Conservation (phyloP, 2,797 vertebrate species). For the Dallia pectoralis region DNA sequence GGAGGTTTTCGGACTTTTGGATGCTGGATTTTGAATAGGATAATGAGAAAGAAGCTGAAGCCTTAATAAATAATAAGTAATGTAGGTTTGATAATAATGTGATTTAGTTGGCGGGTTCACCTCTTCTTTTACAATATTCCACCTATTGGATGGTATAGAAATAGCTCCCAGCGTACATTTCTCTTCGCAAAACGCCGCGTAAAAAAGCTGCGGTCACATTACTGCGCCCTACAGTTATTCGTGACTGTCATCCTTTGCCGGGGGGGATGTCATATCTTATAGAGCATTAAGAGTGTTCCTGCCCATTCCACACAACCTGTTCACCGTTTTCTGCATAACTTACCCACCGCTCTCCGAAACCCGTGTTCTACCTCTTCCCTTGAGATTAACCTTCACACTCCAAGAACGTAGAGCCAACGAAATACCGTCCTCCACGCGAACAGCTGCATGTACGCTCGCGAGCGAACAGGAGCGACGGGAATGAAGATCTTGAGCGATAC, state of each 20-base stretch:
- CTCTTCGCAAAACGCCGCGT: not conserved
- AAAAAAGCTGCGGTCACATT: not conserved
- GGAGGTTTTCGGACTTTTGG: too few relatives aligned
- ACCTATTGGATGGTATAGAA: not conserved
- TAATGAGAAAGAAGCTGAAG: too few relatives aligned
- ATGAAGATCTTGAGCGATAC: conserved; percentile 36
- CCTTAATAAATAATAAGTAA: not conserved
- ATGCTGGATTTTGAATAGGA: too few relatives aligned
- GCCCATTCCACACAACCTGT: conserved; percentile 8
- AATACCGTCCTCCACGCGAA: not conserved
- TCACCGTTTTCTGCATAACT: conserved; percentile 11
- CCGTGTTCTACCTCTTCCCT: conserved; percentile 20
- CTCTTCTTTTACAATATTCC: not conserved
- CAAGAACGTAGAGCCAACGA: conserved; percentile 1
- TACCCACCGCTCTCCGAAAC: conserved; percentile 7
- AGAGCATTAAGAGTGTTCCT: conserved; percentile 9
- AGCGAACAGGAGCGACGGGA: conserved; percentile 36
- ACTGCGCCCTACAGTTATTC: not conserved
- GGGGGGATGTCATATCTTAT: not conserved
- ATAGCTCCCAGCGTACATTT: not conserved
- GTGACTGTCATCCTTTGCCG: conserved; percentile 15
- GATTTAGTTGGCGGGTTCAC: not conserved
- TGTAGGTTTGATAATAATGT: not conserved
- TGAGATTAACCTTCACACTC: conserved; percentile 14
- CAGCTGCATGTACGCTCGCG: conserved; percentile 16